Percentiles rank a stretch among this genome's conserved stretches.
Evolutionary conservation across 2,888 invertebrate species (phyloP).

Genomic region (Diploptera punctata): DNA sequence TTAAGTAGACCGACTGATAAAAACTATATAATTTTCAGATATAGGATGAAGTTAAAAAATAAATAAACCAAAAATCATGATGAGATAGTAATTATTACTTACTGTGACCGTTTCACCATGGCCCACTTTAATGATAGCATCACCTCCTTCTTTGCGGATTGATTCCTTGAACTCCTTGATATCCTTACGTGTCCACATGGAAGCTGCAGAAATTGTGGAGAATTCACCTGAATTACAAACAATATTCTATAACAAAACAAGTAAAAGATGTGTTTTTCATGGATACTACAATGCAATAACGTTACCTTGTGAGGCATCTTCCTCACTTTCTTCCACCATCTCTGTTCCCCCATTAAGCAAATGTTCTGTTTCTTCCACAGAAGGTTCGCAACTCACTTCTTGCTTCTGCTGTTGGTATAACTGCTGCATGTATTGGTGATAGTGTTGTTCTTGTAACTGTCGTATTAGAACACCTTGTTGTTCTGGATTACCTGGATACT

Average conservation of each 20-base stretch:
- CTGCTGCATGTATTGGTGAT: slow-evolving; percentile 98
- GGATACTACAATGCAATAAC: too few relatives aligned
- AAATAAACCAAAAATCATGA: too few relatives aligned
- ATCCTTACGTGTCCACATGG: slow-evolving; percentile 96
- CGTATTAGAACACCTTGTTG: slow-evolving; percentile 93
- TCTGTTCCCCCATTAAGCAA: slow-evolving; percentile 44
- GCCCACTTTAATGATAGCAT: slow-evolving; percentile 90
- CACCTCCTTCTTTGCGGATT: slow-evolving; percentile 78
- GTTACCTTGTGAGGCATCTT: slow-evolving; percentile 44
- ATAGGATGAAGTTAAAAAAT: too few relatives aligned
- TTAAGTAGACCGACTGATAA: too few relatives aligned
- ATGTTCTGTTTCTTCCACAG: slow-evolving; percentile 48
- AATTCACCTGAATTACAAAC: slow-evolving; percentile 52
- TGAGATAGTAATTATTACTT: too few relatives aligned
- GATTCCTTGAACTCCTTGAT: slow-evolving; percentile 90
- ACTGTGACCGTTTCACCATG: slow-evolving; percentile 98
- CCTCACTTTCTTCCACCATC: slow-evolving; percentile 48
- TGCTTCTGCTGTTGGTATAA: slow-evolving; percentile 65
- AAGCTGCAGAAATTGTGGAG: slow-evolving; percentile 72
- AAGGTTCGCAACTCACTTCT: neutral
- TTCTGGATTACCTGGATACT: slow-evolving; percentile 67
- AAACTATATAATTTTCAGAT: too few relatives aligned
- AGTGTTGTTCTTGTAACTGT: slow-evolving; percentile 98
- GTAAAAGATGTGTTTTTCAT: neutral
- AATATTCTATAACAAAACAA: neutral